A percentile compares a stretch with the other conserved stretches of the same genome.
Conservation (phyloP, 1,140 invertebrate species). For the Lasaia peninsularis region DNA sequence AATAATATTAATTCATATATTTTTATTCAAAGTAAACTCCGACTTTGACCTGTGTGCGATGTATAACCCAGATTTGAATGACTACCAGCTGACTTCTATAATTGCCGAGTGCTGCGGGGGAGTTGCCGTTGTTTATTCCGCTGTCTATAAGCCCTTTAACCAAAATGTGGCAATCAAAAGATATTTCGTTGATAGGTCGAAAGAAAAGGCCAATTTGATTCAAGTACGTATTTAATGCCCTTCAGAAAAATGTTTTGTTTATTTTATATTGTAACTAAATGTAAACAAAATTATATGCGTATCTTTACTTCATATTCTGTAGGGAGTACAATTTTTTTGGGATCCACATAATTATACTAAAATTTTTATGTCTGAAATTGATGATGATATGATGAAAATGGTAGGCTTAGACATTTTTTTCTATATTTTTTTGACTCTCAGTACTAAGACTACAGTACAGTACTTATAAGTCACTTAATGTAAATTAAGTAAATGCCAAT, state of each 20-base stretch:
- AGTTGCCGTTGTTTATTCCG: slow-evolving; percentile 82
- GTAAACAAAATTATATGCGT: too few species aligned
- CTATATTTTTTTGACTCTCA: too few species aligned
- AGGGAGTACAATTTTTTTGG: too few species aligned
- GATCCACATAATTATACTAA: too few species aligned
- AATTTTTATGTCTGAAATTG: too few species aligned
- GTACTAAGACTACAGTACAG: too few species aligned
- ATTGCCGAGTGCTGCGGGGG: slow-evolving; percentile 84
- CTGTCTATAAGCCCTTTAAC: slow-evolving; percentile 81
- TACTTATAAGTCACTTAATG: too few species aligned
- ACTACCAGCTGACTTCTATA: slow-evolving; percentile 80
- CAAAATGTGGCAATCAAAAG: slow-evolving; percentile 86
- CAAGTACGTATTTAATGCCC: slow-evolving; percentile 72
- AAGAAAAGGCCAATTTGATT: slow-evolving; percentile 81
- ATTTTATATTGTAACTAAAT: too few species aligned
- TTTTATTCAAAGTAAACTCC: slow-evolving; percentile 7
- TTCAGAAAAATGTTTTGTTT: background rate
- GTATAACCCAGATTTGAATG: slow-evolving; percentile 65
- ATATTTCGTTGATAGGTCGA: slow-evolving; percentile 85
- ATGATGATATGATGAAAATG: too few species aligned
- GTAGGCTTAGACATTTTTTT: too few species aligned
- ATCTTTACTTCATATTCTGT: too few species aligned
- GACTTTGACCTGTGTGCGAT: slow-evolving; percentile 34
- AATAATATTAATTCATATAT: background rate
- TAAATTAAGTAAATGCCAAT: too few species aligned